These are phyloP conservation scores for Apotomis betuletana DNA, from an alignment of 2,888 invertebrate species.

Conservation along the genomic window DNA sequence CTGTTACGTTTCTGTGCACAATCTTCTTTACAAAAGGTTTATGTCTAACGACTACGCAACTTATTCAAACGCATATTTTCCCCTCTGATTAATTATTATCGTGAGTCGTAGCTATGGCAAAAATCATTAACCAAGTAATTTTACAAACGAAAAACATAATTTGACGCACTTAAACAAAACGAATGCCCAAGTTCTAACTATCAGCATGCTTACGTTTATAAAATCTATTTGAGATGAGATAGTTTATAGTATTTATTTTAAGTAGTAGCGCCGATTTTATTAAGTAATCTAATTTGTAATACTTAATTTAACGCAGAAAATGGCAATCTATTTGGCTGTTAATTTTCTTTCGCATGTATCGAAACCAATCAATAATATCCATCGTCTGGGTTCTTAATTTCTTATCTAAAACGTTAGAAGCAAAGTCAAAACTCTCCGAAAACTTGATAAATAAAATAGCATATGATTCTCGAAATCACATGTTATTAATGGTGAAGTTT, in stretches of 20 bases:
- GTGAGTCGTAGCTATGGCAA: background rate
- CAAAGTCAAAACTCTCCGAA: slow-evolving; percentile 6
- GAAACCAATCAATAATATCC: too few relatives aligned
- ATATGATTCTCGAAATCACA: slow-evolving; percentile 32
- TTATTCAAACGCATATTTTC: background rate
- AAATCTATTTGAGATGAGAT: too few relatives aligned
- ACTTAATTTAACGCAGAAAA: too few relatives aligned
- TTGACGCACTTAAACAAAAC: too few relatives aligned
- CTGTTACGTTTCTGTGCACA: background rate
- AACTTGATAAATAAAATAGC: slow-evolving; percentile 32
- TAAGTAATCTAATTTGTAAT: too few relatives aligned
- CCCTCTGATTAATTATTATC: background rate
- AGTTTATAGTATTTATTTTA: too few relatives aligned
- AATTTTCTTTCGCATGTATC: too few relatives aligned
- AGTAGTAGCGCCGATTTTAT: too few relatives aligned
- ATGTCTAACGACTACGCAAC: background rate
- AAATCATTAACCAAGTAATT: background rate
- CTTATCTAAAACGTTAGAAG: background rate
- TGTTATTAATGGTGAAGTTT: slow-evolving; percentile 36
- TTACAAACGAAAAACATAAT: too few relatives aligned
- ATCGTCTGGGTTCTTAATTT: background rate
- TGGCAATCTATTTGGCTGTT: background rate
- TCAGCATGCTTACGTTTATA: too few relatives aligned
- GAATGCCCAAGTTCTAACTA: too few relatives aligned
- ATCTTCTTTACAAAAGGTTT: background rate